phyloP scores from a whole-genome alignment of 1,140 invertebrate species.

The Drosophila prosaltans region DNA sequence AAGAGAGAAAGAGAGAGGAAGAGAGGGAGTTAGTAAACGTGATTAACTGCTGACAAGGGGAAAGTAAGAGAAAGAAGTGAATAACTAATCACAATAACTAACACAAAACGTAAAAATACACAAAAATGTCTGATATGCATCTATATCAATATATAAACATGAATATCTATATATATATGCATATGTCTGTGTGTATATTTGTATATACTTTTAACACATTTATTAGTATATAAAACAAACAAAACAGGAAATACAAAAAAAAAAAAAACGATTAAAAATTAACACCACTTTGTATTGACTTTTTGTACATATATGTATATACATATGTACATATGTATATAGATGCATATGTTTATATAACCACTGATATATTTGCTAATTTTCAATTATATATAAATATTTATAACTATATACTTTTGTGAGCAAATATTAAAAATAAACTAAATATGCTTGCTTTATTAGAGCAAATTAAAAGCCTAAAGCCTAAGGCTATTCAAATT shows the following conservation, averaged over 20 bases:
- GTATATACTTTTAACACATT: neutral
- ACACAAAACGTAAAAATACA: neutral
- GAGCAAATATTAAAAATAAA: too few species aligned
- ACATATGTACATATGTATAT: neutral
- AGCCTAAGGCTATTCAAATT: too few species aligned
- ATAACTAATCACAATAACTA: constrained; percentile 4
- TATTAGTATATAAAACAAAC: neutral
- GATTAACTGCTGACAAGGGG: neutral
- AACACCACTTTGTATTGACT: neutral
- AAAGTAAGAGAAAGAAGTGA: neutral
- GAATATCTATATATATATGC: neutral
- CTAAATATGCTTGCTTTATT: too few species aligned
- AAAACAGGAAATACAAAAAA: neutral
- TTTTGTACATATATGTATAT: neutral
- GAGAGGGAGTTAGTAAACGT: neutral
- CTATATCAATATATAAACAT: neutral
- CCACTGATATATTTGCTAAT: too few species aligned
- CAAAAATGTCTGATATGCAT: constrained; percentile 2
- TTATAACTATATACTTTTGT: too few species aligned
- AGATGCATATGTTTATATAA: too few species aligned
- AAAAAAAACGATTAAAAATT: constrained; percentile 1
- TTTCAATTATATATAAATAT: too few species aligned
- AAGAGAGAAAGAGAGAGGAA: neutral
- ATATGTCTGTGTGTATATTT: neutral
- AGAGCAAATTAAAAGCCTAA: too few species aligned